Evolutionary conservation across 2,113 vertebrate species (phyloP).

Genomic region (Oncorhynchus tshawytscha): DNA sequence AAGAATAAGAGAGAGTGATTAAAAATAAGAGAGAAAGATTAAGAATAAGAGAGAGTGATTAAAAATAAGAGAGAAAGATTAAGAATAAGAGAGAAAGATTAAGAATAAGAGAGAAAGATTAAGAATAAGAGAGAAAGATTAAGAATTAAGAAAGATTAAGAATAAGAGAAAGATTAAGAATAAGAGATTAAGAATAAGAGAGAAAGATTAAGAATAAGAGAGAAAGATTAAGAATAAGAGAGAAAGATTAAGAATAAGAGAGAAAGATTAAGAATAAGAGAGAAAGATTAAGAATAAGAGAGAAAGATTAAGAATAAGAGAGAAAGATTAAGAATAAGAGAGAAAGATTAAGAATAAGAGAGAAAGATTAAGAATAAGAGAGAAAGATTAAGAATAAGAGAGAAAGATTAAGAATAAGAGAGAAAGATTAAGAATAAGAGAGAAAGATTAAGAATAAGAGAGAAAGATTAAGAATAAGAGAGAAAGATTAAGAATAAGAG

Average conservation of each 20-base stretch:
- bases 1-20: too few species aligned
- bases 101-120: neutral
- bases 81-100: neutral
- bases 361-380: neutral
- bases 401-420: neutral
- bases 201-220: neutral
- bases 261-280: neutral
- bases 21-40: too few species aligned
- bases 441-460: neutral
- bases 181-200: neutral
- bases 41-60: neutral
- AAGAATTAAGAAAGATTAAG: too few species aligned
- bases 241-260: neutral
- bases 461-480: constrained; percentile 8
- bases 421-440: neutral
- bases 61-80: too few species aligned
- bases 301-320: neutral
- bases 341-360: neutral
- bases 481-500: constrained; percentile 40
- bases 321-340: neutral
- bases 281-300: neutral
- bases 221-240: neutral
- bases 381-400: neutral
- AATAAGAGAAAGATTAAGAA: too few species aligned
- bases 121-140: neutral